A percentile compares a stretch with the other conserved stretches of the same genome.
These are phyloP conservation scores for Bergia puertoricense DNA, from an alignment of 92 coral and sea anemone species.

Conservation along the genomic window DNA sequence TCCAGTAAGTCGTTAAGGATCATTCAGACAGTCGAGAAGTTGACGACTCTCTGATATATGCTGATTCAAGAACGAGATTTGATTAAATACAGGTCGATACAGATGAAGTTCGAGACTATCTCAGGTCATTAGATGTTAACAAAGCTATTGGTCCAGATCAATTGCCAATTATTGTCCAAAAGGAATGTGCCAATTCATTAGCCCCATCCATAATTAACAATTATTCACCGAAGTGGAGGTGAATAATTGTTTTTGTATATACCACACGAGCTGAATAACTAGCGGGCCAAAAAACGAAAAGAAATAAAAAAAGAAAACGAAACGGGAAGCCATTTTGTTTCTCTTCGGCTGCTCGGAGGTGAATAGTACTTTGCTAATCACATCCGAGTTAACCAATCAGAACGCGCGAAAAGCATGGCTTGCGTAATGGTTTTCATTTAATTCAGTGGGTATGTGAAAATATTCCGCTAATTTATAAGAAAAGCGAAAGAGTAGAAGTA, in stretches of 20 bases:
- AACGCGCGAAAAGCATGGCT: not conserved
- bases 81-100: not conserved
- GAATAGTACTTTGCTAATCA: too few relatives aligned
- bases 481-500: slow-evolving; percentile 15
- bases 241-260: too few relatives aligned
- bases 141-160: slow-evolving; percentile 11
- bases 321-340: too few relatives aligned
- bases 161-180: not conserved
- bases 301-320: too few relatives aligned
- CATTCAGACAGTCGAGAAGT: not conserved
- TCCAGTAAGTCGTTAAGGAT: too few relatives aligned
- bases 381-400: too few relatives aligned
- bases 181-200: not conserved
- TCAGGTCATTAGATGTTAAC: not conserved
- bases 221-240: not conserved
- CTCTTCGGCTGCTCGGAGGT: too few relatives aligned
- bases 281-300: not conserved
- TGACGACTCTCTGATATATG: not conserved
- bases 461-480: slow-evolving; percentile 2
- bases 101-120: not conserved
- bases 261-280: too few relatives aligned
- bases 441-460: not conserved
- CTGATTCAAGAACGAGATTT: not conserved
- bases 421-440: not conserved
- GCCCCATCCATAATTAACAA: not conserved